Evolutionary conservation across 2,797 vertebrate genomes (phyloP).

Genomic region (Gymnothorax javanicus): DNA sequence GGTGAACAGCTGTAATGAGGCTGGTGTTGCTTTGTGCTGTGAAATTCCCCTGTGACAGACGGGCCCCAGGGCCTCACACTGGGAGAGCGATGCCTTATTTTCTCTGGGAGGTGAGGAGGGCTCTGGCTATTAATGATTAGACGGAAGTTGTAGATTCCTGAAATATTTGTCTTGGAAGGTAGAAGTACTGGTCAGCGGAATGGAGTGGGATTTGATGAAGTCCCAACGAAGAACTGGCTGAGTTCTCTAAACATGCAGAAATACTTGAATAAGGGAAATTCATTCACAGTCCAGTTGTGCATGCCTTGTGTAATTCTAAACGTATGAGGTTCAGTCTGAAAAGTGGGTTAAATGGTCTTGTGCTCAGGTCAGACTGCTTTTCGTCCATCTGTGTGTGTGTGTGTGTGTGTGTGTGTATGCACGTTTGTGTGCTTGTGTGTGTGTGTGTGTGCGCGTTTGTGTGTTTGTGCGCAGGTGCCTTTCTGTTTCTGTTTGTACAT

Average conservation of each 20-base stretch:
- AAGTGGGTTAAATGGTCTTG: constrained; percentile 44
- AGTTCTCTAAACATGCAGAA: constrained; percentile 38
- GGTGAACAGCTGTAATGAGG: not conserved
- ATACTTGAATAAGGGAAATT: constrained; percentile 20
- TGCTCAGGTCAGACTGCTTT: constrained; percentile 28
- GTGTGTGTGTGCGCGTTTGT: constrained; percentile 1
- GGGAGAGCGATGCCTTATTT: constrained; percentile 23
- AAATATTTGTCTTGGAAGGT: constrained; percentile 56
- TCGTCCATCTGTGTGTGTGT: constrained; percentile 25
- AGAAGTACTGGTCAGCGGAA: constrained; percentile 7
- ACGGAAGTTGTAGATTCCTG: constrained; percentile 62
- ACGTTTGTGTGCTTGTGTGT: constrained; percentile 23
- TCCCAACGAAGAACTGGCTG: constrained; percentile 34
- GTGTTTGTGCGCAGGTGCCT: constrained; percentile 51
- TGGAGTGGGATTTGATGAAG: constrained; percentile 14
- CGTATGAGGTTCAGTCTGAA: constrained; percentile 32
- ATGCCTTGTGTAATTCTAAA: not conserved
- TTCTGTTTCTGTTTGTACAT: constrained; percentile 54
- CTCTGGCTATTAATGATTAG: constrained; percentile 69
- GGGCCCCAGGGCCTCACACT: constrained; percentile 6
- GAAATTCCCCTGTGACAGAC: constrained; percentile 36
- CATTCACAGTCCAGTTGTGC: not conserved
- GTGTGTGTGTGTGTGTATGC: not conserved
- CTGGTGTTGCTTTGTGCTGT: constrained; percentile 30
- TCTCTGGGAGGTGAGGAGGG: constrained; percentile 46